Evolutionary conservation across 2,888 invertebrate species (phyloP), one percentile per base, ranked within the genome.

Genomic region (Schizaphis graminum): DNA sequence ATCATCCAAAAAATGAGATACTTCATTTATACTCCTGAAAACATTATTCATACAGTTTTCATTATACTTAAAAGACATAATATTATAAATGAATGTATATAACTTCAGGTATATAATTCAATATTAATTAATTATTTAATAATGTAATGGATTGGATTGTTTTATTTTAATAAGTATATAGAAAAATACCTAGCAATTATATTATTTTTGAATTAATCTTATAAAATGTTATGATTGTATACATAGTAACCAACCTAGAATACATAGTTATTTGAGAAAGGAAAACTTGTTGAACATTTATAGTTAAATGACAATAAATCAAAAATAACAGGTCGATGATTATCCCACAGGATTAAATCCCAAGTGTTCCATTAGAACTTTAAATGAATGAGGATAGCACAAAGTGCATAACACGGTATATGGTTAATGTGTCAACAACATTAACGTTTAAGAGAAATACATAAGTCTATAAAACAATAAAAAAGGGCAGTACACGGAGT

Each of bases 1-100:
- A 95, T 97, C 97, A 95, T 97, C 97, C 95, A 98, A 96, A 95
- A 97, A 97, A 95, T 97, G 97, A 92, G 97, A 97, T 95, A 97
- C 96, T 95, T 98, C 98, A 95, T 96, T 97, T 95, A 97, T 97
- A 95, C 97, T 97, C 95, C 97, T 96, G 94, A 85, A 97, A 96
- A 94, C 96, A 89, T 84, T 84, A 44, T 26, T 92, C 28, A 26
- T 47, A n/a, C 26, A 47, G 8, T 35, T 92, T 87, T 67, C 21
- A 87, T 87, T 49, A 49, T 1, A 87, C 26, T 86, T 26, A 7
- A 61, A 87, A 5, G 28, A 49, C 13, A 92, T 87, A 26, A 92
- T 61, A 5, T 49, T 35, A 49, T 53, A 53, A 4, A 28, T 44
- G 21, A 24, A 35, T 89, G 7, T 56, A 89, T 35, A 41, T 89